These are phyloP conservation scores for Thermophis baileyi DNA, from an alignment of 2,113 vertebrate species.

Conservation along the genomic window DNA sequence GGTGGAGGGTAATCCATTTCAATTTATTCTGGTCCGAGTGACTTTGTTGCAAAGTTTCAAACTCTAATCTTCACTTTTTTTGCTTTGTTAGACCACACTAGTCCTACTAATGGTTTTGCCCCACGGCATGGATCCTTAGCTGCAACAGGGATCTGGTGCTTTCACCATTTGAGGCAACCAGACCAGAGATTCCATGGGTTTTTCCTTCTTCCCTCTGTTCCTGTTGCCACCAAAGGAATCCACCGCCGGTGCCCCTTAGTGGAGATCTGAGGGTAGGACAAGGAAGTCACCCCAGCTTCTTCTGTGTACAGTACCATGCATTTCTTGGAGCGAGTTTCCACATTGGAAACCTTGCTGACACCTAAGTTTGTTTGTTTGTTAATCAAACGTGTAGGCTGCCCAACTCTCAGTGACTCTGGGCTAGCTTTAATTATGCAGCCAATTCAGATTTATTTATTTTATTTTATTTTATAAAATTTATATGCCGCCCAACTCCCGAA, in stretches of 20 bases:
- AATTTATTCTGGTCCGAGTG: not conserved
- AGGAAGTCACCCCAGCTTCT: not conserved
- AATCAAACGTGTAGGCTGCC: not conserved
- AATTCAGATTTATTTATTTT: too few relatives aligned
- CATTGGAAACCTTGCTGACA: not conserved
- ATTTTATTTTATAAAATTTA: too few relatives aligned
- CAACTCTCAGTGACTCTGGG: not conserved
- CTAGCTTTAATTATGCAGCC: not conserved
- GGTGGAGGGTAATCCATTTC: not conserved
- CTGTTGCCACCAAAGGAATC: not conserved
- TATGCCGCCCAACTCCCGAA: too few relatives aligned
- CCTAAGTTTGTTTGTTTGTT: not conserved
- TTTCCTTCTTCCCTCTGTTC: not conserved
- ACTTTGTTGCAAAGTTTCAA: not conserved
- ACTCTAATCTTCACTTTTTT: not conserved
- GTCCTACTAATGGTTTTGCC: not conserved
- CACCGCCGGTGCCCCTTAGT: not conserved
- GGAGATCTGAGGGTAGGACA: not conserved
- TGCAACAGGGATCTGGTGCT: not conserved
- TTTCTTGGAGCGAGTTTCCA: not conserved
- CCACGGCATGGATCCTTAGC: not conserved
- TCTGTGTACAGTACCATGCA: not conserved
- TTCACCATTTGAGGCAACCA: not conserved
- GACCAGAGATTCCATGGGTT: not conserved
- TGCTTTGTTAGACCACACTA: not conserved